Percentiles rank a stretch among this genome's conserved stretches.
Evolutionary conservation across 2,888 invertebrate genomes (phyloP).

Genomic region (Philaethria dido): DNA sequence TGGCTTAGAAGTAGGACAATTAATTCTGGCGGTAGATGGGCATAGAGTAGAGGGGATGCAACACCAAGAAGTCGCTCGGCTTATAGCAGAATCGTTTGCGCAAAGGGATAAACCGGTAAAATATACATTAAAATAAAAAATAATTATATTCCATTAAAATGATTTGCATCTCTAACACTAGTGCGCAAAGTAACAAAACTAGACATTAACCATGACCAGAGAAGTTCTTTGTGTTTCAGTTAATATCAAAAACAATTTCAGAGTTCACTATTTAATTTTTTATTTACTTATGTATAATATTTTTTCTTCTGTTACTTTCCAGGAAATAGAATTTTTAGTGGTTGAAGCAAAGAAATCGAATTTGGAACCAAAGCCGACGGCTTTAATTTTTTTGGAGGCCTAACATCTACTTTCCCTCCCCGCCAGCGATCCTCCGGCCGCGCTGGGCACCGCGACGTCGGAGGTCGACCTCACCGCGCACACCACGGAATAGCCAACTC

Average conservation of each 20-base stretch:
- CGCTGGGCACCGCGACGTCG: conserved; percentile 85
- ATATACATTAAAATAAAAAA: not conserved
- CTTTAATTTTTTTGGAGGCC: conserved; percentile 95
- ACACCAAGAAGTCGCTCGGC: conserved; percentile 95
- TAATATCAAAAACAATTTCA: too few relatives aligned
- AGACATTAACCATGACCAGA: too few relatives aligned
- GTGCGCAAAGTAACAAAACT: too few relatives aligned
- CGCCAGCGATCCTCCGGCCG: conserved; percentile 90
- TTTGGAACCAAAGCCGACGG: conserved; percentile 95
- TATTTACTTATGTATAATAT: not conserved
- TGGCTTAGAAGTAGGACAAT: conserved; percentile 96
- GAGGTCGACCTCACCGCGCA: conserved; percentile 86
- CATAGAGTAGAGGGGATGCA: conserved; percentile 90
- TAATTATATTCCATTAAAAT: not conserved
- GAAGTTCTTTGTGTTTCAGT: too few relatives aligned
- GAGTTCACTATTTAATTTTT: too few relatives aligned
- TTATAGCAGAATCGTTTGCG: conserved; percentile 97
- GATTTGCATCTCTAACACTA: not conserved
- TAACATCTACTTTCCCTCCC: conserved; percentile 95
- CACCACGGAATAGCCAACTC: conserved; percentile 84
- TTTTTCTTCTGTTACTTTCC: conserved; percentile 50
- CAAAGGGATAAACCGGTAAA: conserved; percentile 88
- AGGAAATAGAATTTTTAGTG: conserved; percentile 96
- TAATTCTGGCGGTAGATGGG: conserved; percentile 96
- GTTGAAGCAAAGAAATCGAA: conserved; percentile 96